phyloP scores from a whole-genome alignment of 2,888 invertebrate species.

The Xylocampa areola region DNA sequence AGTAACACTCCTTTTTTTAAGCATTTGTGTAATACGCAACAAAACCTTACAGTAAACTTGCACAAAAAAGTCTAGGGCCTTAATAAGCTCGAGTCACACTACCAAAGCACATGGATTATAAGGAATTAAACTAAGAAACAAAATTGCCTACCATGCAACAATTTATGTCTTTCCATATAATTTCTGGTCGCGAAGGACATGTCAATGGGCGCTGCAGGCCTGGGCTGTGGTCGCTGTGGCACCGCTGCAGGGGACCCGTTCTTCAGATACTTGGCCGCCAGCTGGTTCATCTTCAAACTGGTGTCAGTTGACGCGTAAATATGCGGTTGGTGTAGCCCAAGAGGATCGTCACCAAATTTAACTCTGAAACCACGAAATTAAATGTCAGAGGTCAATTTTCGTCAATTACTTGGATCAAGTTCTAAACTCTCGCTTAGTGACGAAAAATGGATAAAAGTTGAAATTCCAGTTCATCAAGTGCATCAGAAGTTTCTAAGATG shows the following conservation, averaged over 20 bases:
- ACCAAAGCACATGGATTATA: no score
- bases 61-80: no score
- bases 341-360: slow-evolving; percentile 84
- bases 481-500: no score
- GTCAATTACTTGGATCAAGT: background rate
- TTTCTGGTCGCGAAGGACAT: slow-evolving; percentile 93
- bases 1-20: no score
- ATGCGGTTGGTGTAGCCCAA: slow-evolving; percentile 72
- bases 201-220: slow-evolving; percentile 81
- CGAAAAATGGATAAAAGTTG: no score
- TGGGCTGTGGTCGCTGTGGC: slow-evolving; percentile 51
- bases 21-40: no score
- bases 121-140: slow-evolving; percentile 3
- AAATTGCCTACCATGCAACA: slow-evolving; percentile 83
- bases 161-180: slow-evolving; percentile 92
- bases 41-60: no score
- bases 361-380: slow-evolving; percentile 69
- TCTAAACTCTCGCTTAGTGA: no score
- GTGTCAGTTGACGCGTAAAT: slow-evolving; percentile 76
- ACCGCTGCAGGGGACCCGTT: slow-evolving; percentile 48
- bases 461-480: no score
- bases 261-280: slow-evolving; percentile 84
- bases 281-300: slow-evolving; percentile 86
- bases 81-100: no score
- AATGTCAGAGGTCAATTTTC: background rate